These are phyloP conservation scores for Cotesia glomerata DNA, from an alignment of 1,140 invertebrate species.

Conservation along the genomic window DNA sequence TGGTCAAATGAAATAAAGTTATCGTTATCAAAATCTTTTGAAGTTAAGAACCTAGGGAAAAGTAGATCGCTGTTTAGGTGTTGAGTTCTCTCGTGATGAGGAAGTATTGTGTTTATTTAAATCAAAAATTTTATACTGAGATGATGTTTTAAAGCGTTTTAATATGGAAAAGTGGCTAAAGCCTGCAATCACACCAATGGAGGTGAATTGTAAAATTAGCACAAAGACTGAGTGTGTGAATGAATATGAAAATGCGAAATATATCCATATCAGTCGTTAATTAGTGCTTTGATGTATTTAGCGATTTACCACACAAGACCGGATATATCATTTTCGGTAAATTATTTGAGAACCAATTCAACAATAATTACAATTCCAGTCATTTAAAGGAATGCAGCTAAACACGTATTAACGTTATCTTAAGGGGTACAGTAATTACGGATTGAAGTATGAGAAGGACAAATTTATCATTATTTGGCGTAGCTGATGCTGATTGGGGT, in stretches of 20 bases:
- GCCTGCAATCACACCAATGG: slow-evolving; percentile 22
- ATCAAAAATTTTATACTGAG: slow-evolving; percentile 1
- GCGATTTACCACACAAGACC: slow-evolving; percentile 44
- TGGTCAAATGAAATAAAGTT: slow-evolving; percentile 92
- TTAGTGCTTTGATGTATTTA: slow-evolving; percentile 43
- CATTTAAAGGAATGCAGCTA: slow-evolving; percentile 33
- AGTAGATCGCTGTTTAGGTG: slow-evolving; percentile 27
- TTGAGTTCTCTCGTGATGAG: slow-evolving; percentile 16
- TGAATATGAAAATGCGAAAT: not conserved
- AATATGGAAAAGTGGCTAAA: slow-evolving; percentile 30
- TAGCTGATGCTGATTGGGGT: slow-evolving; percentile 47
- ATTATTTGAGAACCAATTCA: slow-evolving; percentile 34
- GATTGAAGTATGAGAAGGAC: slow-evolving; percentile 4
- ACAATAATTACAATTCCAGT: slow-evolving; percentile 18
- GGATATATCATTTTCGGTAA: slow-evolving; percentile 48
- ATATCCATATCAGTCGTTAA: not conserved
- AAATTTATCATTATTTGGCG: slow-evolving; percentile 35
- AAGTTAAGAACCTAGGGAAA: slow-evolving; percentile 29
- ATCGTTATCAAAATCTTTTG: slow-evolving; percentile 76
- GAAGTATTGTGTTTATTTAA: slow-evolving; percentile 6
- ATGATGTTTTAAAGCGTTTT: slow-evolving; percentile 27
- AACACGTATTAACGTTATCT: slow-evolving; percentile 38
- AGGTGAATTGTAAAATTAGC: not conserved
- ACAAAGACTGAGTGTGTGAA: too few species aligned
- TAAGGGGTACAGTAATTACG: slow-evolving; percentile 30